These are phyloP conservation scores for Neosilurus hyrtlii DNA, from an alignment of 2,797 vertebrate species.

Conservation along the genomic window DNA sequence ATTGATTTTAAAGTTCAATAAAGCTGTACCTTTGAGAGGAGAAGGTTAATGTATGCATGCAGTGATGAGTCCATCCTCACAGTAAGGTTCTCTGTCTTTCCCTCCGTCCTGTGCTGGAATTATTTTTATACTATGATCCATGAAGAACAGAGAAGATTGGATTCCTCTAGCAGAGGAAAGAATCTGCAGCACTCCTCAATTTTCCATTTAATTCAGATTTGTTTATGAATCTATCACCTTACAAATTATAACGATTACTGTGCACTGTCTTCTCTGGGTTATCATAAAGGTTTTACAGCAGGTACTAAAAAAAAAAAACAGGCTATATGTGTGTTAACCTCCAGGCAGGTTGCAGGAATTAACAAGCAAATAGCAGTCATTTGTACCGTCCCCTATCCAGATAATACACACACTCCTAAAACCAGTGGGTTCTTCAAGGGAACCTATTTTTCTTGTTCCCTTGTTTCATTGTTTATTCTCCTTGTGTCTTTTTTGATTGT, in stretches of 20 bases:
- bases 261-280: no score
- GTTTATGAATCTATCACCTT: not conserved
- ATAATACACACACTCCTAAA: not conserved
- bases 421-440: not conserved
- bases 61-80: not conserved
- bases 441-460: no score
- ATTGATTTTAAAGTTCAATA: slow-evolving; percentile 45
- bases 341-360: not conserved
- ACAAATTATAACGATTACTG: not conserved
- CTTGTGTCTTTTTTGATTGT: not conserved
- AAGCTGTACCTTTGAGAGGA: slow-evolving; percentile 20
- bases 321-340: no score
- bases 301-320: no score
- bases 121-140: not conserved
- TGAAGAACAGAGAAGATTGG: not conserved
- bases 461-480: no score
- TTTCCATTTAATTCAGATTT: not conserved
- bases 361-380: not conserved
- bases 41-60: slow-evolving; percentile 30
- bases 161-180: not conserved
- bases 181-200: not conserved
- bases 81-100: not conserved
- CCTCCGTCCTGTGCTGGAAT: not conserved
- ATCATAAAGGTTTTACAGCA: not conserved
- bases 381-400: not conserved